Evolutionary conservation across 2,888 invertebrate genomes (phyloP), one percentile per base, ranked within the genome.

Genomic region (Prosopocoilus inquinatus): DNA sequence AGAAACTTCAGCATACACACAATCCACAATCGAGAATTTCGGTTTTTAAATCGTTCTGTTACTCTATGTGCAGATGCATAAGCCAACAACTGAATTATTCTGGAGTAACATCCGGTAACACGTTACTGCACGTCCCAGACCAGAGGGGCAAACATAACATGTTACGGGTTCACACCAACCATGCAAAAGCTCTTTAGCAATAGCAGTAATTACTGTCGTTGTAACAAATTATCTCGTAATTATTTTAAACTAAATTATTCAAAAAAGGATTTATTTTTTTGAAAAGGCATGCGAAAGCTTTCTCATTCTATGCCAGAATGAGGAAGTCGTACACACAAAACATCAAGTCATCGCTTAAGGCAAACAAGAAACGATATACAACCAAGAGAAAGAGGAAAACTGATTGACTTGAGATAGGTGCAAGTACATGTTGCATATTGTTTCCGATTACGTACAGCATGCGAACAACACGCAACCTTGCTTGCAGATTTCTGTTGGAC

Each of bases 131-230:
- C 20, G 20, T 28, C 20, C 20, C 20, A 28, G 5, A 28, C 20
- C n/a, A n/a, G 3, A 1, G 20, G 20, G 20, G 20, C 20, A 28
- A 28, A 9, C 11, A 28, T 44, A 45, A 50, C 41, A 53, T 53
- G 47, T 53, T 47, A 39, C 38, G 45, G 51, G 47, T 56, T 58
- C 59, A 63, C 63, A 65, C 55, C 58, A 60, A 62, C 50, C 66
- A 66, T 68, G 67, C 67, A 56, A 58, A 63, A 66, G 63, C 62
- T 28, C 20, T 61, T 59, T 60, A 68, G 69, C 70, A 70, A 69
- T 70, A 70, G 70, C 70, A 69, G 69, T 69, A 68, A 63, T 61
- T 48, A 56, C 48, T 36, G 35, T 54, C 50, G 45, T 45, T 48
- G 46, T 51, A 43, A 61, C 20, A 56, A 56, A 60, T 62, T 63